These are phyloP conservation scores for Corynorhinus townsendii DNA, from an alignment of 2,113 vertebrate species.

Conservation along the genomic window DNA sequence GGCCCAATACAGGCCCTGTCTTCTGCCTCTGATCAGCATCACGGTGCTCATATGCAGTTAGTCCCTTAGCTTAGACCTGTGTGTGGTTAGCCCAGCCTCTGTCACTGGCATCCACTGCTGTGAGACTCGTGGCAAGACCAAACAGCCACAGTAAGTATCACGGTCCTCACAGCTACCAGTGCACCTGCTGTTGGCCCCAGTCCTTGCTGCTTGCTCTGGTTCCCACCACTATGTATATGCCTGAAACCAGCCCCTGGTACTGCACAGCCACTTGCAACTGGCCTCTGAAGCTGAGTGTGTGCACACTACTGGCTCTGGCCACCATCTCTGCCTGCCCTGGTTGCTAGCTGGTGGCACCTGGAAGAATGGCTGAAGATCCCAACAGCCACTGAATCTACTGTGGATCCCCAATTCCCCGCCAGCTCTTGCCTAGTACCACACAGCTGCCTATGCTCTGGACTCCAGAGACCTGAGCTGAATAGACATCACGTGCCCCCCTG, in stretches of 20 bases:
- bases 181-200: not conserved
- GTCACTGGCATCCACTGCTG: not conserved
- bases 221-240: not conserved
- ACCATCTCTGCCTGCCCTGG: not conserved
- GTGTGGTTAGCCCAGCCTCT: not conserved
- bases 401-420: too few species aligned
- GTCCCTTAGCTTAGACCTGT: not conserved
- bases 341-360: not conserved
- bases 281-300: not conserved
- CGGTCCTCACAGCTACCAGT: not conserved
- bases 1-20: not conserved
- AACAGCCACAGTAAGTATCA: not conserved
- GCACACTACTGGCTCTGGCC: too few species aligned
- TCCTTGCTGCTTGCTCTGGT: not conserved
- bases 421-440: not conserved
- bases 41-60: not conserved
- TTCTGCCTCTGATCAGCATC: not conserved
- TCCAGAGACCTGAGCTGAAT: not conserved
- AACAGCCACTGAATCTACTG: not conserved
- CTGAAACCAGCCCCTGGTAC: not conserved
- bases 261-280: not conserved
- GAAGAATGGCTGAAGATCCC: not conserved
- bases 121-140: not conserved
- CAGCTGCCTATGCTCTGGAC: not conserved
- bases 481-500: not conserved